phyloP scores from a whole-genome alignment of 2,888 invertebrate species.

The Falcaria lacertinaria region DNA sequence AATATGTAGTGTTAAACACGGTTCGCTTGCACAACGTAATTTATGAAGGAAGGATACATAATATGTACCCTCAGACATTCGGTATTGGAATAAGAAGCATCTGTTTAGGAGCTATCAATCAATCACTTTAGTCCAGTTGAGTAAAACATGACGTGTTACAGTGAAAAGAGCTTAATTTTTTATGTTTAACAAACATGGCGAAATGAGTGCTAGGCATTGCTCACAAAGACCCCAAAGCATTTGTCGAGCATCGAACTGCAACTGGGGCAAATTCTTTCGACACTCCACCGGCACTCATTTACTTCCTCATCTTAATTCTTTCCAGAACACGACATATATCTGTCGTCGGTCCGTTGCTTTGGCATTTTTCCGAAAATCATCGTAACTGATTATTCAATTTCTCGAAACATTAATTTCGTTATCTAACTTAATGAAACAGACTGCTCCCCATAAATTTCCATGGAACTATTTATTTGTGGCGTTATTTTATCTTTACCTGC shows the following conservation, averaged over 20 bases:
- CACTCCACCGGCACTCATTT: slow-evolving; percentile 45
- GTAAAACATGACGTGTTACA: neutral
- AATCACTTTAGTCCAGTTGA: neutral
- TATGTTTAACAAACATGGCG: neutral
- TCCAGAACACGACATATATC: slow-evolving; percentile 47
- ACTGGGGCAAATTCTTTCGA: slow-evolving; percentile 52
- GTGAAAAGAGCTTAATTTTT: neutral
- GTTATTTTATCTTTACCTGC: neutral
- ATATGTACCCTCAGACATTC: neutral
- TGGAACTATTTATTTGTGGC: neutral
- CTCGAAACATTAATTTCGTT: slow-evolving; percentile 46
- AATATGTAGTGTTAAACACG: neutral
- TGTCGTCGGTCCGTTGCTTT: slow-evolving; percentile 46
- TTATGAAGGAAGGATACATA: neutral
- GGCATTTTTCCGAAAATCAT: slow-evolving; percentile 39
- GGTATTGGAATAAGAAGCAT: neutral
- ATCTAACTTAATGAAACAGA: slow-evolving; percentile 33
- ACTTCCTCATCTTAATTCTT: slow-evolving; percentile 49
- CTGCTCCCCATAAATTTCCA: neutral
- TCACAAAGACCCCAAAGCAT: slow-evolving; percentile 12
- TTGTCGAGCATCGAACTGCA: slow-evolving; percentile 43
- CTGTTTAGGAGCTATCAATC: neutral
- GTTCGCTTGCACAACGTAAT: neutral
- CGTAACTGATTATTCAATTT: slow-evolving; percentile 57
- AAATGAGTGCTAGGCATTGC: slow-evolving; percentile 2